These are phyloP conservation scores for Sturnira hondurensis DNA, from an alignment of 2,113 vertebrate species.

Conservation along the genomic window DNA sequence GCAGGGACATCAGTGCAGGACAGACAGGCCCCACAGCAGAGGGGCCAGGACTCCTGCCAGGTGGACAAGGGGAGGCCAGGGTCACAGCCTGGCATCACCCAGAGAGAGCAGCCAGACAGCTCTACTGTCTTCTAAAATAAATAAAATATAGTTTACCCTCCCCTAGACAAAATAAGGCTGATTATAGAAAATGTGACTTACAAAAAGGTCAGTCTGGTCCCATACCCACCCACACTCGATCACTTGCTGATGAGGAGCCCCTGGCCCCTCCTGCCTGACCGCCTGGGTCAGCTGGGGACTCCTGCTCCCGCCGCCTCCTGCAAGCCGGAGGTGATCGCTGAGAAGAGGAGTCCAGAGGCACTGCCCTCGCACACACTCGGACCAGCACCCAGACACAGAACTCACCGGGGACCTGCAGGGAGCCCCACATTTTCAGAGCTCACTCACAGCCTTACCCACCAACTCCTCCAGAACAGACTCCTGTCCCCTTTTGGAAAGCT, in stretches of 20 bases:
- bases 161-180: neutral
- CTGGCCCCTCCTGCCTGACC: rapidly evolving
- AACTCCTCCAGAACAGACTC: neutral
- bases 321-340: neutral
- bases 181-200: neutral
- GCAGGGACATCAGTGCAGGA: no score
- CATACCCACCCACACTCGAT: neutral
- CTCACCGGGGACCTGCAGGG: neutral
- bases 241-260: neutral
- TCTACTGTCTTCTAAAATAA: neutral
- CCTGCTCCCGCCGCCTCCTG: neutral
- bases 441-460: neutral
- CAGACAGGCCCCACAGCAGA: neutral
- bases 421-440: neutral
- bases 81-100: neutral
- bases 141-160: neutral
- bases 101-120: neutral
- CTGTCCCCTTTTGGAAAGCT: neutral
- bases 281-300: neutral
- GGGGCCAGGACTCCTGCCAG: neutral
- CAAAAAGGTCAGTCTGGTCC: neutral
- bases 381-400: neutral
- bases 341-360: neutral
- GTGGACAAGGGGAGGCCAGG: neutral
- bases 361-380: neutral